Conservation (phyloP, 2,113 vertebrate species). For the Chaenogobius annularis region DNA sequence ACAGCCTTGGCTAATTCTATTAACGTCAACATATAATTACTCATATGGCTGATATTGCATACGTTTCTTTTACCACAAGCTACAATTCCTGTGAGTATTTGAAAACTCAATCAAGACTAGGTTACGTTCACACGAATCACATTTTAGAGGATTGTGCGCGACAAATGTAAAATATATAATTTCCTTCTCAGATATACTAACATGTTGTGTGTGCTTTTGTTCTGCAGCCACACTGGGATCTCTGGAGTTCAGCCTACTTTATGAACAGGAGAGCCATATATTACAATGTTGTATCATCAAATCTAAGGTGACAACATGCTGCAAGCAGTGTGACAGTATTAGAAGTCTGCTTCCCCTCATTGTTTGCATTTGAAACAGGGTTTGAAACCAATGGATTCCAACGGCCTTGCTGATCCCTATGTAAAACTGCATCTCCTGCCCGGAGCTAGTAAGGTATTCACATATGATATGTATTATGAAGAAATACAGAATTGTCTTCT, state of each 20-base stretch:
- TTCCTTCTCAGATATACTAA: neutral
- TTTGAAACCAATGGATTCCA: slow-evolving; percentile 94
- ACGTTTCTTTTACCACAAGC: no score
- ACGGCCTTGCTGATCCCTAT: slow-evolving; percentile 90
- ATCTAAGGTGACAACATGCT: slow-evolving; percentile 80
- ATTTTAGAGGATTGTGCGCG: neutral
- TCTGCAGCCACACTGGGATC: slow-evolving; percentile 88
- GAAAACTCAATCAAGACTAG: neutral
- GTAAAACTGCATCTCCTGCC: slow-evolving; percentile 94
- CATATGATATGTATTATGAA: neutral
- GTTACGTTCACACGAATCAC: neutral
- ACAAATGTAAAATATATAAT: neutral
- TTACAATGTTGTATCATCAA: slow-evolving; percentile 87
- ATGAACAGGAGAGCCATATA: slow-evolving; percentile 84
- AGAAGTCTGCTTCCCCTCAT: neutral
- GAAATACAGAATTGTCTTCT: neutral
- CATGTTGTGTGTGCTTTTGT: slow-evolving; percentile 14
- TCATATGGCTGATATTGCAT: no score
- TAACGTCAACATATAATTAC: no score
- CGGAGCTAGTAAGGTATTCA: slow-evolving; percentile 90
- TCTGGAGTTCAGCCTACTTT: slow-evolving; percentile 92
- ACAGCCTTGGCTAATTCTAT: neutral
- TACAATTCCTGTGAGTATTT: no score
- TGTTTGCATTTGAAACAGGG: slow-evolving; percentile 71
- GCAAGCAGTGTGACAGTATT: neutral